A percentile compares a stretch with the other conserved stretches of the same genome.
Evolutionary conservation across 2,888 invertebrate genomes (phyloP).

Genomic region (Teinopalpus imperialis): DNA sequence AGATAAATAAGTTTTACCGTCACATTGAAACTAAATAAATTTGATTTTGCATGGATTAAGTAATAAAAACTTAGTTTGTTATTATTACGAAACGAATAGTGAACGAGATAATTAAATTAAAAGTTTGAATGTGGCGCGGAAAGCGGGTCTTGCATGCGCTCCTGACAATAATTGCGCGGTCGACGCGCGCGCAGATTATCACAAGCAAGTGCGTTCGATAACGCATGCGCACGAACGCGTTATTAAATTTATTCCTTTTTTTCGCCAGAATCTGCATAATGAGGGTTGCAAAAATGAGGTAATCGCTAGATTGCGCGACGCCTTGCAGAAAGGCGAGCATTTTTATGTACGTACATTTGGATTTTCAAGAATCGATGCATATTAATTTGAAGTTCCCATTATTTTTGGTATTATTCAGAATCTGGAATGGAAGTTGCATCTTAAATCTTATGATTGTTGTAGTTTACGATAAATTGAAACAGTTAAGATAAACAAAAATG

Average conservation of each 20-base stretch:
- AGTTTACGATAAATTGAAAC: too few species aligned
- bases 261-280: constrained; percentile 80
- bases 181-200: constrained; percentile 76
- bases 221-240: constrained; percentile 79
- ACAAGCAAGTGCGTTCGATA: constrained; percentile 80
- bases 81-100: constrained; percentile 45
- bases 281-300: constrained; percentile 75
- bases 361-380: constrained; percentile 55
- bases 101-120: constrained; percentile 60
- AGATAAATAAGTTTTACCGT: constrained; percentile 35
- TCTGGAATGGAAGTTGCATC: too few species aligned
- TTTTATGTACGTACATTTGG: constrained; percentile 51
- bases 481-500: too few species aligned
- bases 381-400: constrained; percentile 44
- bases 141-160: constrained; percentile 29
- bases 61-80: constrained; percentile 53
- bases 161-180: constrained; percentile 63
- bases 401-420: too few species aligned
- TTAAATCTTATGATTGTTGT: too few species aligned
- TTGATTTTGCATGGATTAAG: constrained; percentile 67
- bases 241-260: constrained; percentile 80
- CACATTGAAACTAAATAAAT: constrained; percentile 36
- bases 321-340: constrained; percentile 70
- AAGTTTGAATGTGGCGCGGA: constrained; percentile 45
- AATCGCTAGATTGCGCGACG: constrained; percentile 76